Base-by-base conservation (phyloP, 1,140 invertebrate species). In the Scaptomyza hsui region DNA sequence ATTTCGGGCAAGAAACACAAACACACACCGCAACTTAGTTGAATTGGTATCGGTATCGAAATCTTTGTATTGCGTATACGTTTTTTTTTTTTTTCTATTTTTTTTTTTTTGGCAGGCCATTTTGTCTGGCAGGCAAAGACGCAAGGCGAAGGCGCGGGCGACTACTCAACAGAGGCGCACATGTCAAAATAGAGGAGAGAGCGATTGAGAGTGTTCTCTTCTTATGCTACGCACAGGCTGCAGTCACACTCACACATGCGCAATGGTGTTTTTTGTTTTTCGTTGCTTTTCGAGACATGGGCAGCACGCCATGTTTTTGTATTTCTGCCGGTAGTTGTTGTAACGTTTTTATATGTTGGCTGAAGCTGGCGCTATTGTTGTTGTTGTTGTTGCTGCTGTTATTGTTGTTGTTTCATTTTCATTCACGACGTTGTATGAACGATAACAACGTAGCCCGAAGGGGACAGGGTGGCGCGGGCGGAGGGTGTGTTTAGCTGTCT, bases 11-110 rank as follows among this genome's bases (percentile, higher is more conserved):
- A 44, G 29, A 51, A 53, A 49, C n/a, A 60, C 19, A 15, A 39
- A 32, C 35, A 39, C 13, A 13, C 35, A 21, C 37, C 26, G 9
- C 24, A 51, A 29, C 18, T 45, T 18, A 29, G 21, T 44, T 60
- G 37, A 37, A 41, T 26, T 39, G 60, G 29, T 56, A 64, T 49
- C 45, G 49, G 13, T 24, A 44, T 56, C 52, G 52, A 45, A 45
- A 52, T 65, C 62, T 52, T 57, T 47, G 24, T 29, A 71, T 71
- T 71, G 68, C 61, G 68, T 71, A 71, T 71, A 71, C 68, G 68
- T 65, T 29, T 10, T 29, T 35, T 24, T 6, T 26, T n/a, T 44
- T 12, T 56, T 37, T 26, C 2, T 3, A 44, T 12, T 35, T 12
- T 16, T 18, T 24, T 26, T 61, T 39, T 68, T 68, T 45, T 42